phyloP scores from a whole-genome alignment of 53 echinoderm and acorn worm species.

The Patiria pectinifera region DNA sequence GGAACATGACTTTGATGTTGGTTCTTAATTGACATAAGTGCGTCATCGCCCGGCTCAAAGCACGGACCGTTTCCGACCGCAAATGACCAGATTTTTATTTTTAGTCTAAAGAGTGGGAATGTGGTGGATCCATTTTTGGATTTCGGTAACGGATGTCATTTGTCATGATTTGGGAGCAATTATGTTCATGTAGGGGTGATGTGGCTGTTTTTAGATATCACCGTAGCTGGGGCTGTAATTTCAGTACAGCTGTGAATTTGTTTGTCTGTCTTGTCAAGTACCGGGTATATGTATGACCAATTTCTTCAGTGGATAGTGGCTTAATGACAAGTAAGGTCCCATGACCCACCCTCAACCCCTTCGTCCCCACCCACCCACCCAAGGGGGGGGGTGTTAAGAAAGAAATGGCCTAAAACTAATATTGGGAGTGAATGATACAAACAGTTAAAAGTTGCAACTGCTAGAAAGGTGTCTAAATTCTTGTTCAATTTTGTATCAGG shows the following conservation, averaged over 20 bases:
- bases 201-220: neutral
- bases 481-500: too few relatives aligned
- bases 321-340: neutral
- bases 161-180: neutral
- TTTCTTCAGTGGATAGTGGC: too few relatives aligned
- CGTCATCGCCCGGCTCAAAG: conserved; percentile 12
- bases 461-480: too few relatives aligned
- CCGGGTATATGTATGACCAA: too few relatives aligned
- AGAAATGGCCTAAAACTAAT: too few relatives aligned
- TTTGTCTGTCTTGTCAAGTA: neutral
- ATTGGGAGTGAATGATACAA: too few relatives aligned
- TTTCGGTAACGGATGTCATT: neutral
- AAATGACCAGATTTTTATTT: conserved; percentile 15
- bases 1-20: neutral
- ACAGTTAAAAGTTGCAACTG: too few relatives aligned
- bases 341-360: too few relatives aligned
- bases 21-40: conserved; percentile 25
- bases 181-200: neutral
- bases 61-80: neutral
- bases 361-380: too few relatives aligned
- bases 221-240: neutral
- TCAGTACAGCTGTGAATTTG: neutral
- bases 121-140: conserved; percentile 10
- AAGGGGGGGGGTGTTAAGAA: too few relatives aligned
- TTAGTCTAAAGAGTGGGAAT: conserved; percentile 17